A percentile compares a stretch with the other conserved stretches of the same genome.
phyloP scores from a whole-genome alignment of 2,797 vertebrate genomes.

The Chloroceryle inda region DNA sequence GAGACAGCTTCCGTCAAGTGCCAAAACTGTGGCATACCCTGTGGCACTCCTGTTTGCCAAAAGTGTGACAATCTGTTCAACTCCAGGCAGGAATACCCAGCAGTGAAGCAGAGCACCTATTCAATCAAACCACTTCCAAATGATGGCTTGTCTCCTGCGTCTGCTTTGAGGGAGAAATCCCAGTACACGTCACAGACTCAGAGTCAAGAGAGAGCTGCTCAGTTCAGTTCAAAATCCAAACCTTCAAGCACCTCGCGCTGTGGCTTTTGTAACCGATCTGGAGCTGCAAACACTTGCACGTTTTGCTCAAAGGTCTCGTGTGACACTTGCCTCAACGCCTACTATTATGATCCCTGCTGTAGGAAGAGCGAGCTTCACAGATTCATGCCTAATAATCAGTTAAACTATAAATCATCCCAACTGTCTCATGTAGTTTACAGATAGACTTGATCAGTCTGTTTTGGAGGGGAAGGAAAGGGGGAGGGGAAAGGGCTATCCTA shows the following conservation, averaged over 20 bases:
- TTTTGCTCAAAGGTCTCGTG: conserved; percentile 99
- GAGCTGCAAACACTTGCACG: conserved; percentile 94
- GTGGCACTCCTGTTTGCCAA: conserved; percentile 88
- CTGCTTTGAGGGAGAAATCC: conserved; percentile 77
- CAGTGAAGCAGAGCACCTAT: conserved; percentile 76
- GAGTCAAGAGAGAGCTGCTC: conserved; percentile 77
- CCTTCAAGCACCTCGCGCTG: conserved; percentile 82
- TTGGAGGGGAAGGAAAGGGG: conserved; percentile 53
- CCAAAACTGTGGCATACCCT: conserved; percentile 90
- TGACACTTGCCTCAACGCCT: conserved; percentile 91
- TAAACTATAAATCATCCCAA: conserved; percentile 94
- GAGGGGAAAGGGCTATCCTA: conserved; percentile 82
- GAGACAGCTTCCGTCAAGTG: conserved; percentile 85
- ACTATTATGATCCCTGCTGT: conserved; percentile 94
- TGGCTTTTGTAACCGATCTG: conserved; percentile 95
- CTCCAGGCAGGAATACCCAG: conserved; percentile 75
- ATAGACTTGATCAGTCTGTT: conserved; percentile 74
- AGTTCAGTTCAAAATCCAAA: conserved; percentile 76
- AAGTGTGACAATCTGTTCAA: conserved; percentile 84
- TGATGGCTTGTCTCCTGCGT: conserved; percentile 68
- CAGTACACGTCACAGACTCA: conserved; percentile 74
- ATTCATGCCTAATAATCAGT: conserved; percentile 95
- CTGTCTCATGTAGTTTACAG: conserved; percentile 95
- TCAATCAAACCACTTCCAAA: conserved; percentile 75
- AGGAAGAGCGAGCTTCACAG: conserved; percentile 93